Evolutionary conservation across 2,888 invertebrate genomes (phyloP).

Genomic region (Acanthococcus lagerstroemiae): DNA sequence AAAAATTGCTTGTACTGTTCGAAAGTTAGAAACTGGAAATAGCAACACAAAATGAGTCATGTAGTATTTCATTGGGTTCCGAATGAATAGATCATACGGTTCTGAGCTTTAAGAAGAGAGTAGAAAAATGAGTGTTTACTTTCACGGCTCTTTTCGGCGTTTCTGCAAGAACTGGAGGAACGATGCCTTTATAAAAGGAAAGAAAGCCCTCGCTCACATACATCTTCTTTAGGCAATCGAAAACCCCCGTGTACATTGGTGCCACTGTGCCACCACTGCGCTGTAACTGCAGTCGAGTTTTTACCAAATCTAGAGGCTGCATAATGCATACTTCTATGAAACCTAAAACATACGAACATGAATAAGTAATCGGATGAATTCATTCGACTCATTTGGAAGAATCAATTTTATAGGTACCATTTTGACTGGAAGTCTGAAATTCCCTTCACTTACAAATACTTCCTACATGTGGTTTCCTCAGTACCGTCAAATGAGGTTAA

Average conservation of each 20-base stretch:
- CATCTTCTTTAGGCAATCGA: conserved; percentile 84
- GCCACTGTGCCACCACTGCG: conserved; percentile 39
- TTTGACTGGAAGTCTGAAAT: not conserved
- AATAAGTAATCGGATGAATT: no score
- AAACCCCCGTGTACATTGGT: conserved; percentile 58
- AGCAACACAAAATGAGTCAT: not conserved
- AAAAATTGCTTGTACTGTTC: conserved; percentile 85
- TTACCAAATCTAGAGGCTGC: conserved; percentile 90
- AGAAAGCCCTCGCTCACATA: conserved; percentile 69
- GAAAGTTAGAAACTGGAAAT: conserved; percentile 68
- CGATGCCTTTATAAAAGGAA: conserved; percentile 86
- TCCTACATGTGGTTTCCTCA: no score
- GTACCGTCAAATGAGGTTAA: no score
- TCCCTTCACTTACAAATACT: no score
- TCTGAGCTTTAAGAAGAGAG: no score
- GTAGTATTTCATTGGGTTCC: no score
- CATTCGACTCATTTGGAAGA: no score
- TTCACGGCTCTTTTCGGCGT: conserved; percentile 91
- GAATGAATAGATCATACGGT: not conserved
- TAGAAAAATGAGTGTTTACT: conserved; percentile 41
- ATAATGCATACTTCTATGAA: conserved; percentile 91
- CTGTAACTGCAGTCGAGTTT: conserved; percentile 79
- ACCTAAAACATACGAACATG: conserved; percentile 47
- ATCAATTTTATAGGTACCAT: not conserved
- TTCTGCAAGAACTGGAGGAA: conserved; percentile 87